Base-by-base conservation (phyloP, 2,888 invertebrate species). In the Hipparchia sbordonii region DNA sequence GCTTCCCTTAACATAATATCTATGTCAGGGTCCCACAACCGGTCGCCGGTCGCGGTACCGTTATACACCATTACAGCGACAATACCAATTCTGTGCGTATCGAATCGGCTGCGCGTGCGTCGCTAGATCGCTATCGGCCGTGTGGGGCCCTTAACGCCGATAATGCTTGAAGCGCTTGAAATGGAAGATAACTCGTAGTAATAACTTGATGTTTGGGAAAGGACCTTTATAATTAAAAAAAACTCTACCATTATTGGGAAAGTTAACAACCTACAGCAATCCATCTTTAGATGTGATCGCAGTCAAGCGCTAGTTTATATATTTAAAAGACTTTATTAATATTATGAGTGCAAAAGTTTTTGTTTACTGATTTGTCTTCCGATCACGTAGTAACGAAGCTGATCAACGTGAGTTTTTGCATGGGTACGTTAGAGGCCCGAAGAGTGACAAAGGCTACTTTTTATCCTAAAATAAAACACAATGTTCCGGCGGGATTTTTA, bases 41-140 rank as follows among this genome's bases (percentile, higher is more conserved):
- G 69, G 69, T 67, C 67, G 77, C 77, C 74, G 74, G 74, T 74
- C 63, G 71, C 68, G 72, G 76, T 80, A 82, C 86, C 86, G 87
- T 84, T 87, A 85, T 77, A 81, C 79, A 77, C 78, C 79, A 85
- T 84, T 83, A 83, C 78, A 77, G 81, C 78, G 84, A 85, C 85
- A 86, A 86, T 84, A 82, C 84, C 79, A 81, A 82, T 79, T 74
- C 80, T 79, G 79, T 79, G 87, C 86, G 87, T 82, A 81, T 82
- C 87, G 83, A 87, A 87, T 87, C 81, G 79, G 79, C 79, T 73
- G 85, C 82, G 82, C 84, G 82, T 77, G 80, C 82, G 79, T 78
- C 80, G 78, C 79, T 81, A 81, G 83, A 83, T 84, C 77, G 72
- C 74, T 80, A 84, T 82, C 82, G 73, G 66, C 72, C 75, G 73